These are phyloP conservation scores for Metellina segmentata DNA, from an alignment of 2,888 invertebrate genomes.

Conservation along the genomic window DNA sequence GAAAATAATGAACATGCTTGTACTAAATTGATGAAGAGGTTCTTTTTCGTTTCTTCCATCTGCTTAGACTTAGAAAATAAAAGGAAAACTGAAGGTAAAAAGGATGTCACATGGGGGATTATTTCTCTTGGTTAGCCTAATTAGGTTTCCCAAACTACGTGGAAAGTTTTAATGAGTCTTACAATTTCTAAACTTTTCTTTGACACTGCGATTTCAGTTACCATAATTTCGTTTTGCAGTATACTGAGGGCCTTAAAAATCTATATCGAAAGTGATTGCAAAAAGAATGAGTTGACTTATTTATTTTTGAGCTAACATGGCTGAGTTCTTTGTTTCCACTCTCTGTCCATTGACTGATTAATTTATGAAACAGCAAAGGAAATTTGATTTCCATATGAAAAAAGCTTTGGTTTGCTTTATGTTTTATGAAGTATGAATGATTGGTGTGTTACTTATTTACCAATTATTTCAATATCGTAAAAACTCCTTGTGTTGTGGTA, in stretches of 20 bases:
- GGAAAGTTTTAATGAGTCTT: constrained; percentile 50
- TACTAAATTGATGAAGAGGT: constrained; percentile 34
- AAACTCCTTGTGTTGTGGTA: too few relatives aligned
- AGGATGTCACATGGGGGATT: constrained; percentile 25
- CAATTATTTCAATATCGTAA: too few relatives aligned
- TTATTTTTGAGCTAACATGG: background rate
- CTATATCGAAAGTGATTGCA: constrained; percentile 8
- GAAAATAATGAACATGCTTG: constrained; percentile 57
- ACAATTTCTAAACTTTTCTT: constrained; percentile 52
- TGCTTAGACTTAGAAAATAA: background rate
- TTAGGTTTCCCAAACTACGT: constrained; percentile 53
- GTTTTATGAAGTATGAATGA: background rate
- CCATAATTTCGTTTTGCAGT: constrained; percentile 43
- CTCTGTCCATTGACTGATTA: background rate
- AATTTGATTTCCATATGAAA: background rate
- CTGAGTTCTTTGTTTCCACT: background rate
- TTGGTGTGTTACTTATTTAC: too few relatives aligned
- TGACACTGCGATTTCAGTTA: constrained; percentile 5
- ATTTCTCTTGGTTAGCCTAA: constrained; percentile 50
- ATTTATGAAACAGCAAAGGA: background rate
- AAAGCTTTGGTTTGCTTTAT: background rate
- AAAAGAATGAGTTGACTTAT: constrained; percentile 10
- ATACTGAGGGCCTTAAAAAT: background rate
- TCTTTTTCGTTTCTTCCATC: constrained; percentile 22
- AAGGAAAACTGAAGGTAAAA: constrained; percentile 16